These are phyloP conservation scores for Semicossyphus pulcher DNA, from an alignment of 2,113 vertebrate genomes.

Conservation along the genomic window DNA sequence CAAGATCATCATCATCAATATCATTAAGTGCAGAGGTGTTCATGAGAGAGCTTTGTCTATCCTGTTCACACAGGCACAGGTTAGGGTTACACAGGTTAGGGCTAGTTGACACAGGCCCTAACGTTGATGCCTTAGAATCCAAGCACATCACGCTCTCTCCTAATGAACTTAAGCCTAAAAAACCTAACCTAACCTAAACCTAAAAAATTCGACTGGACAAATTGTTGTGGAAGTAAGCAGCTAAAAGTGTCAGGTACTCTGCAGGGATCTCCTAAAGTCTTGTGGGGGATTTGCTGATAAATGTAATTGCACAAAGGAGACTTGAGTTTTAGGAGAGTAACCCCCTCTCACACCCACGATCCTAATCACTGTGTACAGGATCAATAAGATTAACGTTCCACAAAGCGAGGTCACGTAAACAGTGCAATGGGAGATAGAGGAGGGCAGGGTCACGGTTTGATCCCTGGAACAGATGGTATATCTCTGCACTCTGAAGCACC, in stretches of 20 bases:
- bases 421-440: neutral
- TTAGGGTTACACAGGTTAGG: too few species aligned
- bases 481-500: neutral
- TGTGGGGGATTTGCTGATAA: neutral
- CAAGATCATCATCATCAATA: too few species aligned
- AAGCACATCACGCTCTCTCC: too few species aligned
- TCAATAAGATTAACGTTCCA: slow-evolving; percentile 19
- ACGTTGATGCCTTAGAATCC: too few species aligned
- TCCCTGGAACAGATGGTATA: slow-evolving; percentile 4
- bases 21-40: too few species aligned
- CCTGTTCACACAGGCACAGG: too few species aligned
- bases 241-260: neutral
- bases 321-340: neutral
- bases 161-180: too few species aligned
- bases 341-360: neutral
- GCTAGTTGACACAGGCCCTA: too few species aligned
- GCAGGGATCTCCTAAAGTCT: neutral
- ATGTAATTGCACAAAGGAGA: neutral
- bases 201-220: neutral
- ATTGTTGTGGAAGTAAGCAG: neutral
- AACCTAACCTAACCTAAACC: too few species aligned
- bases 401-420: slow-evolving; percentile 2
- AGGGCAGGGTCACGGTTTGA: slow-evolving; percentile 2
- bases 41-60: too few species aligned
- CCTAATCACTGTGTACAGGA: slow-evolving; percentile 2